Evolutionary conservation across 2,797 vertebrate species (phyloP).

Genomic region (Erethizon dorsatum): DNA sequence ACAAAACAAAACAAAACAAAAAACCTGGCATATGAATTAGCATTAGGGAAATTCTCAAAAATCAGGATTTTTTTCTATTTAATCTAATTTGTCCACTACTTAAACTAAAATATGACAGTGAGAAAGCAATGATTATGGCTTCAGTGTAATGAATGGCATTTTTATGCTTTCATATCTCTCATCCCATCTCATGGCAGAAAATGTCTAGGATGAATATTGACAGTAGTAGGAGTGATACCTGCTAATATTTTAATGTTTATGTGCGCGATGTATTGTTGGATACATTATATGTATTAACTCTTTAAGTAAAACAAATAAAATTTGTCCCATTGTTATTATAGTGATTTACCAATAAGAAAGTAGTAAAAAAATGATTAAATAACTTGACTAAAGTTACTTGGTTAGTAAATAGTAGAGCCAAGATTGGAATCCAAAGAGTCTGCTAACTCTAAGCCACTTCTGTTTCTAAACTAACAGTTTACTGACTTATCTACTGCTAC

Average conservation of each 20-base stretch:
- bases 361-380: neutral
- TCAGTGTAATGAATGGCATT: neutral
- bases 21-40: constrained; percentile 5
- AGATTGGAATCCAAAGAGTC: neutral
- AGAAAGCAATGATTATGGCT: neutral
- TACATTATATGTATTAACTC: neutral
- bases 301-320: constrained; percentile 26
- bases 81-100: neutral
- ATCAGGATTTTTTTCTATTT: neutral
- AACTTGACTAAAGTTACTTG: neutral
- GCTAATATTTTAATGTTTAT: neutral
- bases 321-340: neutral
- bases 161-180: neutral
- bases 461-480: neutral
- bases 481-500: neutral
- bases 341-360: neutral
- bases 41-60: neutral
- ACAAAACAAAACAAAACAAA: neutral
- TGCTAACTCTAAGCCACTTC: neutral
- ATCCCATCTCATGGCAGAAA: neutral
- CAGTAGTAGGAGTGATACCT: neutral
- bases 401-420: neutral
- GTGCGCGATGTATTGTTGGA: neutral
- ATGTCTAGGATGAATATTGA: neutral
- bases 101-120: neutral